Evolutionary conservation across 2,888 invertebrate species (phyloP).

Genomic region (Mesorhabditis spiculigera): DNA sequence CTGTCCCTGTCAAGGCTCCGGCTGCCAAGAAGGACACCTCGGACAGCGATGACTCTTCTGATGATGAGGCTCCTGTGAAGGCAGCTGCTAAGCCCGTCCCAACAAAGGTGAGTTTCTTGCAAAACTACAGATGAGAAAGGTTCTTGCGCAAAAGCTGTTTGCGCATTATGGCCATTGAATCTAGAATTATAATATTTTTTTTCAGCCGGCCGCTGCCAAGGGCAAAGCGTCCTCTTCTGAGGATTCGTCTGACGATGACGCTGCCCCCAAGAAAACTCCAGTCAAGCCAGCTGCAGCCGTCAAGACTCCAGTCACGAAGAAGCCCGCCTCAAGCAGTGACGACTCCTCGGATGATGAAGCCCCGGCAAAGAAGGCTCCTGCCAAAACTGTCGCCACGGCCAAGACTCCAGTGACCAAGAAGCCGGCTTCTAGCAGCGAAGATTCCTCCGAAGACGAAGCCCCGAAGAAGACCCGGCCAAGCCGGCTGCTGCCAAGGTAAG

Average conservation of each 20-base stretch:
- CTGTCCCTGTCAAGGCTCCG: slow-evolving; percentile 16
- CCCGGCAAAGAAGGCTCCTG: too few relatives aligned
- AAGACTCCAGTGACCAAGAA: neutral
- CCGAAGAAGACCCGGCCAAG: slow-evolving; percentile 15
- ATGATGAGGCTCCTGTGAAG: slow-evolving; percentile 19
- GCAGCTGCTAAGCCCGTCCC: slow-evolving; percentile 7
- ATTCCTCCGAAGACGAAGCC: slow-evolving; percentile 1
- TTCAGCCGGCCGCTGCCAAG: too few relatives aligned
- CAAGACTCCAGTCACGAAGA: too few relatives aligned
- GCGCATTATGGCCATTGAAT: slow-evolving; percentile 8
- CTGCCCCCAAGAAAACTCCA: neutral
- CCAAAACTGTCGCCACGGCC: slow-evolving; percentile 12
- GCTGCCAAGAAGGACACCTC: slow-evolving; percentile 15
- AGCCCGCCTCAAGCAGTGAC: too few relatives aligned
- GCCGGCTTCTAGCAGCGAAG: neutral
- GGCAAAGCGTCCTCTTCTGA: neutral
- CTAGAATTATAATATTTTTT: neutral
- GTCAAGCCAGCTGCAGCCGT: too few relatives aligned
- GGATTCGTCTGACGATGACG: slow-evolving; percentile 1
- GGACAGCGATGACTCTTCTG: slow-evolving; percentile 16
- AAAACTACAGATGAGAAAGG: slow-evolving; percentile 10
- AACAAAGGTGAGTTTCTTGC: neutral
- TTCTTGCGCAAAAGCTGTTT: neutral
- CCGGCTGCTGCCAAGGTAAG: slow-evolving; percentile 9
- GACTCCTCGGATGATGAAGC: too few relatives aligned